A percentile compares a stretch with the other conserved stretches of the same genome.
Conservation (phyloP, 2,113 vertebrate species). For the Xiphophorus hellerii region DNA sequence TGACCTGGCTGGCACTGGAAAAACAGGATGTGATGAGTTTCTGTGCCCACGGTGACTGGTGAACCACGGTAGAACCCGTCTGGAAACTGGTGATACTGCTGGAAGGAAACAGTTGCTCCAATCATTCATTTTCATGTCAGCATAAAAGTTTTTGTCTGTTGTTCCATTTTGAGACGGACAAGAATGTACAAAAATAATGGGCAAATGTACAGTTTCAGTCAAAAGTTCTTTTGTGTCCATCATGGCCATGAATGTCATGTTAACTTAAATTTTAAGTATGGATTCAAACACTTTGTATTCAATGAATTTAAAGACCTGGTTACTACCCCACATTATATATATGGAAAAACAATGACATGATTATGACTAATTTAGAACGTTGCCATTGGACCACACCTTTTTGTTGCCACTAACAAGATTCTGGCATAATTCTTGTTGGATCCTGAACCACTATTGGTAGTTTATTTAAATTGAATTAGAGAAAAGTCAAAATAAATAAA, state of each 20-base stretch:
- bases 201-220: neutral
- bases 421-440: neutral
- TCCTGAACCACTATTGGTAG: neutral
- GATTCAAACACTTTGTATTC: neutral
- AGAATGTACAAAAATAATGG: slow-evolving; percentile 5
- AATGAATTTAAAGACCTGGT: neutral
- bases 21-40: slow-evolving; percentile 63
- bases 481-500: neutral
- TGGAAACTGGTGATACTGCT: slow-evolving; percentile 29
- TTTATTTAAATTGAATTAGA: too few relatives aligned
- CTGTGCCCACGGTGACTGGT: slow-evolving; percentile 50
- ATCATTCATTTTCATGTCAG: slow-evolving; percentile 13
- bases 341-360: neutral
- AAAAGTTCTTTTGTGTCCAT: neutral
- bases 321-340: neutral
- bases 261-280: neutral
- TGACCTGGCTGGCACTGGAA: slow-evolving; percentile 36
- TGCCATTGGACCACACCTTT: neutral
- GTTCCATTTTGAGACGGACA: slow-evolving; percentile 21
- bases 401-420: neutral
- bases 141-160: slow-evolving; percentile 2
- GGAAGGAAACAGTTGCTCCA: slow-evolving; percentile 21
- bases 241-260: neutral
- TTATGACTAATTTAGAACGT: neutral
- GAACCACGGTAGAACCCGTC: slow-evolving; percentile 26